A percentile compares a stretch with the other conserved stretches of the same genome.
Conservation (phyloP, 2,797 vertebrate genomes). For the Potorous gilbertii region DNA sequence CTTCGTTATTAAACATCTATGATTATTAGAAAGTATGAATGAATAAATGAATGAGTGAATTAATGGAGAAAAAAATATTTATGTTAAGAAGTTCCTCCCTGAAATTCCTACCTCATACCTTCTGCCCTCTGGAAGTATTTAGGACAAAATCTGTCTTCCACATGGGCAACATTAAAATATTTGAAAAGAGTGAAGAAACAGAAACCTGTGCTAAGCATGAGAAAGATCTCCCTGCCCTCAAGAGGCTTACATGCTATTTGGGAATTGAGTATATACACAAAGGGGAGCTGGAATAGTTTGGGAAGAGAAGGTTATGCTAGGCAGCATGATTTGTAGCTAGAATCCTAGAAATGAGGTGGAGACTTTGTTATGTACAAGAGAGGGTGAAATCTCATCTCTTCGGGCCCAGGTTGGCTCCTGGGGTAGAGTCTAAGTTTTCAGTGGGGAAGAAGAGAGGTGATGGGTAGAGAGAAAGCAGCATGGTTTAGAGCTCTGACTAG, state of each 20-base stretch:
- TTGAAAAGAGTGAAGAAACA: background rate
- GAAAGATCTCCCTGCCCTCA: background rate
- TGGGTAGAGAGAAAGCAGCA: background rate
- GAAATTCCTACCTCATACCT: background rate
- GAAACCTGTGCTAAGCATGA: background rate
- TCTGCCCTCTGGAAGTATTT: background rate
- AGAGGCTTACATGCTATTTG: background rate
- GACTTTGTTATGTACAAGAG: background rate
- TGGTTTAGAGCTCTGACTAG: background rate
- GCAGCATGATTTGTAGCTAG: background rate
- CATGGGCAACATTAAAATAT: background rate
- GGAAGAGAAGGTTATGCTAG: background rate
- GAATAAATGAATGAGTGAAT: background rate
- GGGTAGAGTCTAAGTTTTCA: background rate
- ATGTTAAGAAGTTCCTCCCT: background rate
- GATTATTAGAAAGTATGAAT: background rate
- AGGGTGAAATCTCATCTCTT: background rate
- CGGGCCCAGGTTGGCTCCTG: background rate
- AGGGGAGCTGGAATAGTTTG: background rate
- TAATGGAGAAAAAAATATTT: background rate
- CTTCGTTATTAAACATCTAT: background rate
- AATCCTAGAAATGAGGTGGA: background rate
- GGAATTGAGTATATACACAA: background rate
- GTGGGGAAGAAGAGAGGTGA: background rate
- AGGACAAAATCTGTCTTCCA: background rate